Percentiles rank a stretch among this genome's conserved stretches.
Conservation (phyloP, 2,888 invertebrate genomes). For the Ellobium chinense region DNA sequence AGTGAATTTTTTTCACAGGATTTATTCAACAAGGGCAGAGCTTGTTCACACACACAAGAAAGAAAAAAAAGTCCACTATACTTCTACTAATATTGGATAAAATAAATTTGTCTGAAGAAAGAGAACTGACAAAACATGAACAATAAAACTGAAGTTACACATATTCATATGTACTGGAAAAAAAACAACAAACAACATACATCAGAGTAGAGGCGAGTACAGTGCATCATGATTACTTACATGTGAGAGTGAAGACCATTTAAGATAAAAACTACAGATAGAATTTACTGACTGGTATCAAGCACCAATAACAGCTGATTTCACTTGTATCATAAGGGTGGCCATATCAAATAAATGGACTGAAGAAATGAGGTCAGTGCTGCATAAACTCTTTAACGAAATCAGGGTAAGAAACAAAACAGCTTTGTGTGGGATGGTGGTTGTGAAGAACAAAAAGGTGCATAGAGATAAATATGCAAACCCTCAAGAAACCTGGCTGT, state of each 20-base stretch:
- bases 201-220: conserved; percentile 14
- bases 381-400: conserved; percentile 20
- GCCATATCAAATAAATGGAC: neutral
- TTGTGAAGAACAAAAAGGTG: no score
- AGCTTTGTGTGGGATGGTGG: no score
- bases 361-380: neutral
- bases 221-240: conserved; percentile 24
- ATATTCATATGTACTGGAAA: neutral
- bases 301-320: neutral
- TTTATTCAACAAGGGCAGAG: no score
- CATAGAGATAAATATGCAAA: no score
- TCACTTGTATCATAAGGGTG: neutral
- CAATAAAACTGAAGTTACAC: neutral
- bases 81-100: neutral
- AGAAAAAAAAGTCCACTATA: neutral
- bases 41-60: neutral
- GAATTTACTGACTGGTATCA: neutral
- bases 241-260: neutral
- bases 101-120: neutral
- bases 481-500: no score
- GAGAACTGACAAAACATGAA: conserved; percentile 1
- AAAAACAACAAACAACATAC: neutral
- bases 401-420: no score
- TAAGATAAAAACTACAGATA: neutral
- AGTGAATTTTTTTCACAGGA: no score